Conservation (phyloP, 2,113 vertebrate genomes). For the Polyodon spathula region DNA sequence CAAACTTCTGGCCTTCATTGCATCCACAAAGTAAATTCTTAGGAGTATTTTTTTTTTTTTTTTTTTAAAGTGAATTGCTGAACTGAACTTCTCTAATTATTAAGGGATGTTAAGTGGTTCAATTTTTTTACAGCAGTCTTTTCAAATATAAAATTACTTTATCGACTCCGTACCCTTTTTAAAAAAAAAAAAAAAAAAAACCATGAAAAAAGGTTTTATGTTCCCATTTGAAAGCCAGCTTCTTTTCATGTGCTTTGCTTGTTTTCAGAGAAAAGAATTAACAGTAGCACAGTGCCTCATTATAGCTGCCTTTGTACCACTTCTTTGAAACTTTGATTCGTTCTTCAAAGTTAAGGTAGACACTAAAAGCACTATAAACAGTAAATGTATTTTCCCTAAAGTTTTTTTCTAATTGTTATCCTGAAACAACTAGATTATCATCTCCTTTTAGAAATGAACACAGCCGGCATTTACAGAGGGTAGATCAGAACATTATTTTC, state of each 20-base stretch:
- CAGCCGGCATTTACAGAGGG: no score
- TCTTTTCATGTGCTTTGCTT: constrained; percentile 4
- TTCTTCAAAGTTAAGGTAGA: constrained; percentile 2
- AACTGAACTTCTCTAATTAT: constrained; percentile 9
- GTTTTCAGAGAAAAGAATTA: constrained; percentile 5
- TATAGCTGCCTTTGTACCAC: constrained; percentile 8
- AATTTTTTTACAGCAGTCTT: constrained; percentile 12
- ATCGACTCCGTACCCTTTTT: constrained; percentile 3
- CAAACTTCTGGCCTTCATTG: constrained; percentile 3
- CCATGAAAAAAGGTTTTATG: constrained; percentile 6
- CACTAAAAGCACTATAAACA: constrained; percentile 7
- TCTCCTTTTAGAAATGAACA: no score
- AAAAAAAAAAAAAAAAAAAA: constrained; percentile 6
- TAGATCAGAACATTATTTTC: not conserved
- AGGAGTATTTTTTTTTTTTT: constrained; percentile 4
- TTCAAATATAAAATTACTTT: constrained; percentile 5
- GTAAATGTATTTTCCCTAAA: no score
- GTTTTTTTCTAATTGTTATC: no score
- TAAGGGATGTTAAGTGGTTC: not conserved
- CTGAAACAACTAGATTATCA: no score
- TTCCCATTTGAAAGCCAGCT: constrained; percentile 2
- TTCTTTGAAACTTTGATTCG: constrained; percentile 3
- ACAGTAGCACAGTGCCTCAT: not conserved
- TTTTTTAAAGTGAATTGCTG: constrained; percentile 14
- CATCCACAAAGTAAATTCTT: constrained; percentile 10